phyloP scores from a whole-genome alignment of 2,888 invertebrate species.

The Trichogramma evanescens region DNA sequence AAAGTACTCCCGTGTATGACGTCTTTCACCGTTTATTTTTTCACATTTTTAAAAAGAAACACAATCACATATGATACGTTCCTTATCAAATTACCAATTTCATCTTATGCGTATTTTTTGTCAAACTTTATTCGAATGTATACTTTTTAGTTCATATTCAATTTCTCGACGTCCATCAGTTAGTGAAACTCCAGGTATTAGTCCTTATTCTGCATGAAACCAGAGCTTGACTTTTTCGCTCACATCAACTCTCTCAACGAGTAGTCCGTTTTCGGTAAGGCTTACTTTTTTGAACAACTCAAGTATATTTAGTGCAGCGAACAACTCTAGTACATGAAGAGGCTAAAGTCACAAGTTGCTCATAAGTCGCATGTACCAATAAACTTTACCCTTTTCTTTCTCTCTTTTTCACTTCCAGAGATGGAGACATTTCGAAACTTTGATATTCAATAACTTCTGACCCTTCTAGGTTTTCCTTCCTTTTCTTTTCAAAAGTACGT shows the following conservation, averaged over 20 bases:
- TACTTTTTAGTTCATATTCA: no score
- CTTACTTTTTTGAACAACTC: neutral
- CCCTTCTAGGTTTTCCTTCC: conserved; percentile 23
- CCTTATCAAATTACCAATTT: no score
- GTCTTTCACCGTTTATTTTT: no score
- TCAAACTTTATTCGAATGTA: no score
- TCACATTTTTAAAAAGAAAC: no score
- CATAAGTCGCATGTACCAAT: conserved; percentile 44
- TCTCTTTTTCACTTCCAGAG: conserved; percentile 25
- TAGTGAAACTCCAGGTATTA: neutral
- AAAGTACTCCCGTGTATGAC: no score
- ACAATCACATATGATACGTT: no score
- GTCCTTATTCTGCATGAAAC: conserved; percentile 6
- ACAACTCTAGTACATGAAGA: no score
- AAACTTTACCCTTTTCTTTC: conserved; percentile 29
- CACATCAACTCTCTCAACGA: neutral
- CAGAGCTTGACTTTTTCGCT: no score
- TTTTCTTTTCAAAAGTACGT: conserved; percentile 6
- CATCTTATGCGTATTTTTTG: no score
- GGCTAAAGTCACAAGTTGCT: conserved; percentile 32
- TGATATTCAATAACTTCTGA: conserved; percentile 42
- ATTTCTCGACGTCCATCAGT: neutral
- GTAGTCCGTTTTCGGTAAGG: neutral
- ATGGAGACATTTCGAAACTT: conserved; percentile 41
- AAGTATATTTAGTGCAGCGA: neutral